These are phyloP conservation scores for Anticlea derivata DNA, from an alignment of 2,888 invertebrate species.

Conservation along the genomic window DNA sequence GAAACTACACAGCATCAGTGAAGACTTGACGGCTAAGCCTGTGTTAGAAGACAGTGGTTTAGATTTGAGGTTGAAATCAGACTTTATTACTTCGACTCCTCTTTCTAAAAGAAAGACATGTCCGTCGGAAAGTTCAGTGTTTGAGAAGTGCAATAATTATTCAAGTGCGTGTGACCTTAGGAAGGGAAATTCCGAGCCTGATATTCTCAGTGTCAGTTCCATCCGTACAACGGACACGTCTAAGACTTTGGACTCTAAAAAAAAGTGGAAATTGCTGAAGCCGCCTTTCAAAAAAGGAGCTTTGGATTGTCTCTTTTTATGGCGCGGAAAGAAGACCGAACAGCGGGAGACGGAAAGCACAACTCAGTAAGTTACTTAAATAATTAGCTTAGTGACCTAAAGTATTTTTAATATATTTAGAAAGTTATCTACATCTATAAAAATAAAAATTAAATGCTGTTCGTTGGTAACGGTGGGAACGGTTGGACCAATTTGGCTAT, in stretches of 20 bases:
- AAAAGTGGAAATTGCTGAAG: conserved; percentile 68
- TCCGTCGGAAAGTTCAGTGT: conserved; percentile 63
- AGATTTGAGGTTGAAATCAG: conserved; percentile 53
- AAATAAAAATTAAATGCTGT: too few relatives aligned
- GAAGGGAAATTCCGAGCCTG: conserved; percentile 71
- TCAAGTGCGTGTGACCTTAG: conserved; percentile 60
- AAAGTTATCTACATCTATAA: too few relatives aligned
- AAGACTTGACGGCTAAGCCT: conserved; percentile 52
- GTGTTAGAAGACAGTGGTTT: conserved; percentile 65
- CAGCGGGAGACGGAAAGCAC: conserved; percentile 46
- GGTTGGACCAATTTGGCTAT: too few relatives aligned
- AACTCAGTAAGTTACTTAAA: conserved; percentile 58
- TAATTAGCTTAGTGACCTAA: neutral
- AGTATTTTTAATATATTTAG: too few relatives aligned
- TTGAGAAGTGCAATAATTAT: conserved; percentile 66
- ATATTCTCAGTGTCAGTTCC: conserved; percentile 62
- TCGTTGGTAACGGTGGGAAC: too few relatives aligned
- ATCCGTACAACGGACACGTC: conserved; percentile 50
- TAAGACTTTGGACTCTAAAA: conserved; percentile 64
- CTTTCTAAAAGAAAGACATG: conserved; percentile 66
- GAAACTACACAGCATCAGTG: conserved; percentile 64
- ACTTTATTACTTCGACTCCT: conserved; percentile 71
- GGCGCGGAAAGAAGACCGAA: conserved; percentile 69
- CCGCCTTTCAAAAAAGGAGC: conserved; percentile 70
- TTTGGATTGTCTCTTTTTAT: conserved; percentile 72